Base-by-base conservation (phyloP, 2,888 invertebrate genomes). In the Melinopterus prodromus region DNA sequence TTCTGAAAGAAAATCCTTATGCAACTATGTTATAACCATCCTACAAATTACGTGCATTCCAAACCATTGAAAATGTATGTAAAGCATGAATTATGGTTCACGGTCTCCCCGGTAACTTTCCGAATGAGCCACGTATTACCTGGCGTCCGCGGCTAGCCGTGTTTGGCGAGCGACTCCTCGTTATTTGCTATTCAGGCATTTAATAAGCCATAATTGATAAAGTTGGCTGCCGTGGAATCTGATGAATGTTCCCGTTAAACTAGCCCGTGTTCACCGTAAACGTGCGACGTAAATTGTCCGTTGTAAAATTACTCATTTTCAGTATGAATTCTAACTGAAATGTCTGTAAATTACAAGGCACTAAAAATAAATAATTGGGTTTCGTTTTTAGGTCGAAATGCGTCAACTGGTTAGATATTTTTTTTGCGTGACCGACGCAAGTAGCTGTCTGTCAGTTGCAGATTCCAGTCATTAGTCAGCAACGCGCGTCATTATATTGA, bases 171-270 rank as follows among this genome's bases (percentile, higher is more conserved):
- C 53, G 53, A 53, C 53, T 53, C 53, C 53, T 53, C 53, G 53
- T 53, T 53, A 53, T 53, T 53, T 53, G 53, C 53, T 7, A 53
- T 53, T 74, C 74, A 35, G 74, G 74, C 74, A 74, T 74, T 74
- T 74, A 74, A 74, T 74, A 74, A 74, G 74, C 74, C 74, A 74
- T 74, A 74, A 74, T 74, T 74, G 74, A 74, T 74, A 74, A 74
- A 74, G 74, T 74, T 74, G 74, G 74, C 74, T 26, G n/a, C 36
- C 35, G 37, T 36, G 74, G 74, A 36, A 74, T 74, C 36, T 35
- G 35, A 36, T 35, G 74, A 74, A 74, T 74, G 35, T 35, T 35
- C 35, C 74, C 74, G 71, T 71, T 53, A 53, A 53, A 53, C 53
- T 53, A 53, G 53, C 53, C 53, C 53, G 53, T 53, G 53, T 53